These are phyloP conservation scores for Phrixothrix hirtus DNA, from an alignment of 2,888 invertebrate species.

Conservation along the genomic window DNA sequence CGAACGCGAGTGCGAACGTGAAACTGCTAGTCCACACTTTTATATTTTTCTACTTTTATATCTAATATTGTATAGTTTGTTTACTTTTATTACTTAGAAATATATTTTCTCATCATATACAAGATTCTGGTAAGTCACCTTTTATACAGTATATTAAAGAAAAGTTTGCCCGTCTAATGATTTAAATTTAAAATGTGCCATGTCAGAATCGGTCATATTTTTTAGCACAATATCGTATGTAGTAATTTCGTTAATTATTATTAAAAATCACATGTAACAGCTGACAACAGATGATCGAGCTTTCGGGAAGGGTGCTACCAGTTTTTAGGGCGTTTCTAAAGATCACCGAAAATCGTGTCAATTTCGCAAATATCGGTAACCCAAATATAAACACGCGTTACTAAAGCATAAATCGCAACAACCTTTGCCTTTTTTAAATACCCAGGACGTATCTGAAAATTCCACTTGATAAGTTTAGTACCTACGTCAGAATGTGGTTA, in stretches of 20 bases:
- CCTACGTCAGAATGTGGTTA: constrained; percentile 16
- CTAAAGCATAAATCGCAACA: too few species aligned
- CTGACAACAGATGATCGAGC: constrained; percentile 29
- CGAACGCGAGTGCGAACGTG: constrained; percentile 49
- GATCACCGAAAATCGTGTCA: too few species aligned
- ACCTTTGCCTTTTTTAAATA: too few species aligned
- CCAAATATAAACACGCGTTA: too few species aligned
- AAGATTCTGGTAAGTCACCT: constrained; percentile 55
- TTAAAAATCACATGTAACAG: constrained; percentile 25
- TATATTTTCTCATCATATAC: constrained; percentile 51
- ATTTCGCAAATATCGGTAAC: too few species aligned
- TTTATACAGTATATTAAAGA: too few species aligned
- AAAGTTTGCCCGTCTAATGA: too few species aligned
- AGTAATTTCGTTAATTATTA: constrained; percentile 9
- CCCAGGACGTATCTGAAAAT: constrained; percentile 4
- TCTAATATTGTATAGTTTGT: constrained; percentile 54
- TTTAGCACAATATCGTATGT: constrained; percentile 14
- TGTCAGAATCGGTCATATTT: constrained; percentile 9
- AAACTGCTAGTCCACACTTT: constrained; percentile 55
- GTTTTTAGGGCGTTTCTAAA: constrained; percentile 12
- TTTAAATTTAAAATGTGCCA: constrained; percentile 1
- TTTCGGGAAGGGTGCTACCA: constrained; percentile 12
- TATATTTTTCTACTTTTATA: constrained; percentile 57
- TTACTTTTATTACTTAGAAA: constrained; percentile 51
- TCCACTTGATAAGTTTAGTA: constrained; percentile 16